Evolutionary conservation across 2,888 invertebrate species (phyloP).

Genomic region (Caenorhabditis afra): DNA sequence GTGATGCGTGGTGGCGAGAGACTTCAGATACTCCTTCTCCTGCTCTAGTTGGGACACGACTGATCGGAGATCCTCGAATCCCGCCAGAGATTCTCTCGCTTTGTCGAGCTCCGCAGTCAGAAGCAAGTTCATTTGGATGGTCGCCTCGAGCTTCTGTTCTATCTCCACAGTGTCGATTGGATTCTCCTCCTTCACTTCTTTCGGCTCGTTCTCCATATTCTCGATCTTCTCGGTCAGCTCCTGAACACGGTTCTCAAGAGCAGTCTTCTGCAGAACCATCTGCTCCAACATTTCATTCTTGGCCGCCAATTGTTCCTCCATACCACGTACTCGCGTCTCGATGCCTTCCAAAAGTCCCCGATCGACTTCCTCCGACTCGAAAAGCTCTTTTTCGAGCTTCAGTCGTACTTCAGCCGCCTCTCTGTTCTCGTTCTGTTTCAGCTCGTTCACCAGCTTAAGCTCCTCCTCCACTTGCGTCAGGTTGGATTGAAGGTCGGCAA

Average conservation of each 20-base stretch:
- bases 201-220: constrained; percentile 2
- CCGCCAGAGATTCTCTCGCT: neutral
- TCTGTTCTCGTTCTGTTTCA: constrained; percentile 12
- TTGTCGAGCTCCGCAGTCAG: neutral
- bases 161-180: no score
- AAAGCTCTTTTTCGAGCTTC: constrained; percentile 18
- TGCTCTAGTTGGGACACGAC: neutral
- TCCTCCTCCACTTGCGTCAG: constrained; percentile 18
- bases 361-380: constrained; percentile 50
- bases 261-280: constrained; percentile 1
- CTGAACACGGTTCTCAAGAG: neutral
- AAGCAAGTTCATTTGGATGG: neutral
- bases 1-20: constrained; percentile 50
- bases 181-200: no score
- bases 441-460: constrained; percentile 9
- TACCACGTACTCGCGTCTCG: constrained; percentile 30
- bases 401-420: constrained; percentile 19
- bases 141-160: neutral
- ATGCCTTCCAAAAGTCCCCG: constrained; percentile 41
- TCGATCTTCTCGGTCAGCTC: neutral
- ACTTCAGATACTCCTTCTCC: constrained; percentile 43
- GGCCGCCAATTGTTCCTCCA: constrained; percentile 21
- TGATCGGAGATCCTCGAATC: neutral
- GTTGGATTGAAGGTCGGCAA: constrained; percentile 19
- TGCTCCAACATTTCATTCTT: neutral